Evolutionary conservation across 1,140 invertebrate genomes (phyloP).

Genomic region (Propsilocerus akamusi): DNA sequence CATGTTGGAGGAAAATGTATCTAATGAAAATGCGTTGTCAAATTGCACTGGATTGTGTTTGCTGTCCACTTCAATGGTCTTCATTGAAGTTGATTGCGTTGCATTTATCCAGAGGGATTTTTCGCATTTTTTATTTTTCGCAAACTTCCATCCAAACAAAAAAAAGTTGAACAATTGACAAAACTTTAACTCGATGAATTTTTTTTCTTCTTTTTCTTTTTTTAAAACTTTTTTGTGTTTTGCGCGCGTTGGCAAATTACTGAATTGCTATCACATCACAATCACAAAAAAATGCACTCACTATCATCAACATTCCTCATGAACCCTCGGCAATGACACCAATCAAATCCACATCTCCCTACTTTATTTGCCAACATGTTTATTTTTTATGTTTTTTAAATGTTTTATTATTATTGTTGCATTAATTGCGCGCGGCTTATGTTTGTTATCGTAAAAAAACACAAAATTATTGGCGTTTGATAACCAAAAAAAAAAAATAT

Average conservation of each 20-base stretch:
- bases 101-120: slow-evolving; percentile 10
- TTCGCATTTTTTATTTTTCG: slow-evolving; percentile 21
- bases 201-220: too few species aligned
- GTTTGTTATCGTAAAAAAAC: slow-evolving; percentile 17
- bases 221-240: too few species aligned
- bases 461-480: slow-evolving; percentile 10
- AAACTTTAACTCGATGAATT: too few species aligned
- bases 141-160: slow-evolving; percentile 5
- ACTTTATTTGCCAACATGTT: slow-evolving; percentile 4
- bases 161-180: too few species aligned
- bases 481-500: slow-evolving; percentile 10
- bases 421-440: neutral
- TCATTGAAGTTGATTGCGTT: neutral
- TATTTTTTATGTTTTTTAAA: slow-evolving; percentile 17
- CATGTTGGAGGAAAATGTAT: too few species aligned
- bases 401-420: slow-evolving; percentile 4
- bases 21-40: too few species aligned
- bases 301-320: slow-evolving; percentile 7
- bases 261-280: too few species aligned
- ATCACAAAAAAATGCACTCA: neutral
- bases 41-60: too few species aligned
- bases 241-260: too few species aligned
- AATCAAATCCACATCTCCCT: too few species aligned
- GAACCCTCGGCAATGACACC: too few species aligned
- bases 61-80: slow-evolving; percentile 7